These are phyloP conservation scores for Euplexia lucipara DNA, from an alignment of 2,888 invertebrate genomes.

Conservation along the genomic window DNA sequence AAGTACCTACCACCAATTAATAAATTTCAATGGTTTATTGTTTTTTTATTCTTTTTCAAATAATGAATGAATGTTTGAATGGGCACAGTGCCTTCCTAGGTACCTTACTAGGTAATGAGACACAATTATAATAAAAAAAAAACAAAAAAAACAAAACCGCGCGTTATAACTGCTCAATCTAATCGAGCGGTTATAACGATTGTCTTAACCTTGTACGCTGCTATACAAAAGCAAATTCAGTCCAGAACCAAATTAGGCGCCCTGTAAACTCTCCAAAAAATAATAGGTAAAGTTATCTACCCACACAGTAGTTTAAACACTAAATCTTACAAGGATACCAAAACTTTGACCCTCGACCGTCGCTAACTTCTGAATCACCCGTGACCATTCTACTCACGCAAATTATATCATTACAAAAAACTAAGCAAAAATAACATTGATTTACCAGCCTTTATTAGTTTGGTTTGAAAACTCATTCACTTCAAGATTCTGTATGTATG, in stretches of 20 bases:
- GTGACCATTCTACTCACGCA: constrained; percentile 50
- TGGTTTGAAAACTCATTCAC: background rate
- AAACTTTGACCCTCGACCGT: constrained; percentile 40
- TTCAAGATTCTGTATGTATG: too few species aligned
- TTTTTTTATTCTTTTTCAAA: too few species aligned
- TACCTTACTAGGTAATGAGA: too few species aligned
- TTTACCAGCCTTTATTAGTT: constrained; percentile 15
- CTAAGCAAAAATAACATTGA: constrained; percentile 49
- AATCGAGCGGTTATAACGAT: too few species aligned
- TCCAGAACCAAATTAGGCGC: constrained; percentile 24
- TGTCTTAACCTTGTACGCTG: background rate
- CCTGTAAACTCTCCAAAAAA: background rate
- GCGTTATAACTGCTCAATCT: too few species aligned
- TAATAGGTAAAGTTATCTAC: constrained; percentile 41
- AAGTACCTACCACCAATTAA: too few species aligned
- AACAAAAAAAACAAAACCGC: too few species aligned
- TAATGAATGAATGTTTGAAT: too few species aligned
- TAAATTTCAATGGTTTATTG: too few species aligned
- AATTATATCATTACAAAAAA: constrained; percentile 57
- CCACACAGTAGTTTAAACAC: constrained; percentile 18
- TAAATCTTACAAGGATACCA: constrained; percentile 36
- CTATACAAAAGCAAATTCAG: background rate
- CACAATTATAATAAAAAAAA: too few species aligned
- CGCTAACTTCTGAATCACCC: constrained; percentile 39
- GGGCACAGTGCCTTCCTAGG: too few species aligned